Evolutionary conservation across 2,888 invertebrate species (phyloP).

Genomic region (Salpingus planirostris): DNA sequence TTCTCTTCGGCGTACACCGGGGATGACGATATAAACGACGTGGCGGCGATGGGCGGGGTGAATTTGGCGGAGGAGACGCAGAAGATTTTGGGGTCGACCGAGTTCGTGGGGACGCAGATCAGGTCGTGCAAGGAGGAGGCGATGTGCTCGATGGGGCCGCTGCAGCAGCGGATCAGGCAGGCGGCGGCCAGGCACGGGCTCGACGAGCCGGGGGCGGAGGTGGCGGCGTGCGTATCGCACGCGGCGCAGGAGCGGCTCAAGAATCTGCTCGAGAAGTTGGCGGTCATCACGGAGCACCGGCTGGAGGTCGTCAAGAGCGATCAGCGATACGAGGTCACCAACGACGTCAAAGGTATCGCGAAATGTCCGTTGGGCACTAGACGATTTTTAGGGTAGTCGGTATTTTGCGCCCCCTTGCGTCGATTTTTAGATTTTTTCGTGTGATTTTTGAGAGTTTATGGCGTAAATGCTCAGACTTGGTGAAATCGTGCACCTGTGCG

Average conservation of each 20-base stretch:
- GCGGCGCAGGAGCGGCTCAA: conserved; percentile 90
- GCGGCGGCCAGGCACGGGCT: conserved; percentile 68
- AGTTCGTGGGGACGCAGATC: conserved; percentile 67
- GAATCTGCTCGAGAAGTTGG: conserved; percentile 82
- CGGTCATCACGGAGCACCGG: conserved; percentile 89
- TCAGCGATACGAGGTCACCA: conserved; percentile 69
- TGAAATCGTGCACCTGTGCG: too few species aligned
- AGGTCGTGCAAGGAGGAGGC: conserved; percentile 89
- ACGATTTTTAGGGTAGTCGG: too few species aligned
- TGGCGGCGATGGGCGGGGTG: conserved; percentile 98
- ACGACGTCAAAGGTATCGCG: conserved; percentile 46
- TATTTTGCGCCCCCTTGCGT: too few species aligned
- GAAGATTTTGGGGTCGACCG: conserved; percentile 78
- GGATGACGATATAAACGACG: conserved; percentile 96
- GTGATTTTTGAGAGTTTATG: too few species aligned
- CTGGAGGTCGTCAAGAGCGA: conserved; percentile 88
- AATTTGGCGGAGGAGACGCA: conserved; percentile 94
- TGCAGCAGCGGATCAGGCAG: conserved; percentile 69
- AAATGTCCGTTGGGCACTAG: too few species aligned
- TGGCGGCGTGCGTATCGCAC: conserved; percentile 85
- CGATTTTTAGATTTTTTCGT: too few species aligned
- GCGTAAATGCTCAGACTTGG: too few species aligned
- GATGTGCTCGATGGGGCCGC: conserved; percentile 67
- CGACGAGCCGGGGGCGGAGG: conserved; percentile 77
- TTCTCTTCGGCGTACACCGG: conserved; percentile 43